Base-by-base conservation (phyloP, 2,888 invertebrate genomes). In the Melanophora roralis region DNA sequence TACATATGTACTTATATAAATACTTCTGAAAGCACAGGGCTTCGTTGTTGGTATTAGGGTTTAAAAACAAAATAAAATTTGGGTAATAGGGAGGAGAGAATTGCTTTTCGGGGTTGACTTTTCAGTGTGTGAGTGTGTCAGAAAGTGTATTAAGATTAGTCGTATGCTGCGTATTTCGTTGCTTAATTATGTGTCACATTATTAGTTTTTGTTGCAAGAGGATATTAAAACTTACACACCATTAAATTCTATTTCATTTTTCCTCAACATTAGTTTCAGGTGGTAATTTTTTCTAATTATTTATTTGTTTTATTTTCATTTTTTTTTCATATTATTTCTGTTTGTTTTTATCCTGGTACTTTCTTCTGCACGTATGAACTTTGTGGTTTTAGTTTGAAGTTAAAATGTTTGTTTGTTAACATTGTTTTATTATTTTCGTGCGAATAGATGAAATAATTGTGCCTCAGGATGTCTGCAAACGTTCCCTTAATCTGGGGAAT, bases 231-330 rank as follows among this genome's bases (percentile, higher is more conserved):
- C 78, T 78, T 74, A 78, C 78, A 78, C 59, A 69, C 78, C 69
- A 78, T 78, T 78, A 65, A 78, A 74, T 78, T 74, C 68, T 64
- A 69, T 74, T 74, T 65, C 69, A 78, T 78, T 81, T 82, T 81
- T 73, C 79, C 68, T 32, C 62, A 76, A 82, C 82, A 82, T 82
- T 82, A 80, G 65, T 81, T 82, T 81, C 82, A 81, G 82, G 82
- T 82, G 79, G 78, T 65, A 78, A 80, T 80, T 75, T 82, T 81
- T 81, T 69, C 78, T 69, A 78, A 82, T 81, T 81, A 75, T 71
- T 69, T 32, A 14, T 55, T 11, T 14, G 11, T 34, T 19, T 55
- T 3, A 34, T n/a, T 34, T 14, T 12, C 45, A 16, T n/a, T 6
- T 12, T 32, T 34, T 16, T 21, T 32, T 43, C 0, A 27, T 19